These are phyloP conservation scores for Chymomyza costata DNA, from an alignment of 1,140 invertebrate species.

Conservation along the genomic window DNA sequence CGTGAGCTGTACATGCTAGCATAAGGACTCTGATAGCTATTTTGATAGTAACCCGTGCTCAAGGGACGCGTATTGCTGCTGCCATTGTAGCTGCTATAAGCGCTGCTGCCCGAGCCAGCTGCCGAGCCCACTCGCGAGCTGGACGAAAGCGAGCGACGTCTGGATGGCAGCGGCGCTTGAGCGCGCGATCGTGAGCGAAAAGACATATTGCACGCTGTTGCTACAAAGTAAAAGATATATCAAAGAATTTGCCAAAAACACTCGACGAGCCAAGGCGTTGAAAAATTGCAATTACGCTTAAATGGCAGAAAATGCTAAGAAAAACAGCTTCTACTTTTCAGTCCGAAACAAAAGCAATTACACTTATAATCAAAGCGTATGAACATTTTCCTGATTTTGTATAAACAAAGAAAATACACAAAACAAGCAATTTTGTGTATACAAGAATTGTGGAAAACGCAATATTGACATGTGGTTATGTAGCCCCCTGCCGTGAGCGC, in stretches of 20 bases:
- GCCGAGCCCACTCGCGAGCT: conserved; percentile 46
- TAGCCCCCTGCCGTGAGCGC: conserved; percentile 4
- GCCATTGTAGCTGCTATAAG: conserved; percentile 41
- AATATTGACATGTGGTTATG: conserved; percentile 65
- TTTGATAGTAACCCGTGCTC: conserved; percentile 53
- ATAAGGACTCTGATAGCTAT: conserved; percentile 68
- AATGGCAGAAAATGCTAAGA: no score
- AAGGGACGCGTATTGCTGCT: conserved; percentile 40
- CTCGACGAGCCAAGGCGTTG: conserved; percentile 13
- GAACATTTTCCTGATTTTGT: conserved; percentile 50
- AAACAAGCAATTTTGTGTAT: conserved; percentile 45
- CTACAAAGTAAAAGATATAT: conserved; percentile 1
- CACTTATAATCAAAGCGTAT: conserved; percentile 42
- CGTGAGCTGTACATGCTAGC: conserved; percentile 64
- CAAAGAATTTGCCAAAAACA: conserved; percentile 13
- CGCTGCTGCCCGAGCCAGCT: conserved; percentile 4
- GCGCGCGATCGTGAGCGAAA: conserved; percentile 73
- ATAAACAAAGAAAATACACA: conserved; percentile 54
- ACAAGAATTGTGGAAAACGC: conserved; percentile 42
- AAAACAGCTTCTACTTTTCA: conserved; percentile 25
- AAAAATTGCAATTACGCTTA: conserved; percentile 27
- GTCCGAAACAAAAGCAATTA: conserved; percentile 33
- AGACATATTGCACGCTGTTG: conserved; percentile 57
- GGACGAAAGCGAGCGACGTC: conserved; percentile 65
- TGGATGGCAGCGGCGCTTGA: conserved; percentile 58